Base-by-base conservation (phyloP, 2,888 invertebrate genomes). In the Habroteleia sp. region DNA sequence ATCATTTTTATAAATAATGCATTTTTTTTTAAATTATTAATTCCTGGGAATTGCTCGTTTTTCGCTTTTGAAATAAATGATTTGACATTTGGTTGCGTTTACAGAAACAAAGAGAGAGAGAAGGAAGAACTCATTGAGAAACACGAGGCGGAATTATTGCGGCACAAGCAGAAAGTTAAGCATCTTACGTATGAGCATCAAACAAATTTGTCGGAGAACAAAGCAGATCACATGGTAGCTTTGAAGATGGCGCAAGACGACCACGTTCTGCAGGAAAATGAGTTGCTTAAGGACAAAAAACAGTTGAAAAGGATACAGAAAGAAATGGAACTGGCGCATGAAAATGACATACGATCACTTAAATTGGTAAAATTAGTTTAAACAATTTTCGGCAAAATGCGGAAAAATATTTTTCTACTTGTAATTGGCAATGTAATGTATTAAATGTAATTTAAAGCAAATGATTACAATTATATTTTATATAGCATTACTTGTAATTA, bases 121-220 rank as follows among this genome's bases (percentile, higher is more conserved):
- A 94, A 97, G 79, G 97, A 97, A 89, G 95, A 97, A 88, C 91
- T 94, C 0, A 93, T 94, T 79, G 96, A 97, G 85, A 92, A 94
- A 82, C 96, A 97, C 84, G 96, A 97, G 85, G 93, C 93, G 20
- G 94, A 97, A 83, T 90, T 97, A 20, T 96, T 96, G 90, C 93
- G 95, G 58, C 95, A 95, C 83, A 95, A 96, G 84, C 97, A 97
- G 85, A 97, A 96, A 90, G 95, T 97, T 68, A 97, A 97, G 84
- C 96, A 97, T 89, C 90, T 97, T 35, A 93, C 96, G 88, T 97
- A 96, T 89, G 97, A 97, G 84, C 97, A 97, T 84, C 95, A 96
- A 85, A 94, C 94, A 66, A 93, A 94, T 84, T 91, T 95, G 63
- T 94, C 96, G 0, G 95, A 96, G 84, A 91, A 95, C 52, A 94